phyloP scores from a whole-genome alignment of 2,113 vertebrate genomes.

The Malurus elegans region DNA sequence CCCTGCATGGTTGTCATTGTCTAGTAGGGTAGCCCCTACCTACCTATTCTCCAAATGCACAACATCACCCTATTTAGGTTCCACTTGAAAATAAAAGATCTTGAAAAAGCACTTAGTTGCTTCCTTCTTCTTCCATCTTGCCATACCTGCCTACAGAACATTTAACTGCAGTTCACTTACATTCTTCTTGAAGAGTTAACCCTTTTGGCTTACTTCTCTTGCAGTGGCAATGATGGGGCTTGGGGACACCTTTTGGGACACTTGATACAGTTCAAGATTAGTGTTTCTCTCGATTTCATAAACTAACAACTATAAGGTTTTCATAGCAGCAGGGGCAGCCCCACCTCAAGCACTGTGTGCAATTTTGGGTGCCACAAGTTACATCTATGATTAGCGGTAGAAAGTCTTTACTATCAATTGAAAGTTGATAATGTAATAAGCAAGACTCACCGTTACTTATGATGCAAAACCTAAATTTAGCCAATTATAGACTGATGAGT shows the following conservation, averaged over 20 bases:
- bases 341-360: background rate
- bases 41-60: background rate
- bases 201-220: background rate
- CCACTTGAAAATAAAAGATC: background rate
- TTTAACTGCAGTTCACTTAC: background rate
- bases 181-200: background rate
- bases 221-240: background rate
- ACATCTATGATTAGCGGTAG: background rate
- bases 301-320: background rate
- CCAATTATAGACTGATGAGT: background rate
- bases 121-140: background rate
- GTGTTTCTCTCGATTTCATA: background rate
- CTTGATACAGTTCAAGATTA: background rate
- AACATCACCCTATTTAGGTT: background rate
- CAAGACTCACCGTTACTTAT: slow-evolving; percentile 12
- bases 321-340: background rate
- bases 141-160: background rate
- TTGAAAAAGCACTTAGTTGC: background rate
- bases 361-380: background rate
- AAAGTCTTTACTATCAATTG: slow-evolving; percentile 18
- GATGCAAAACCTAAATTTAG: slow-evolving; percentile 33
- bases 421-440: slow-evolving; percentile 1
- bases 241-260: background rate
- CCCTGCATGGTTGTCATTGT: background rate
- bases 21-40: background rate